Conservation (phyloP, 2,797 vertebrate species). For the Lophotriccus pileatus region DNA sequence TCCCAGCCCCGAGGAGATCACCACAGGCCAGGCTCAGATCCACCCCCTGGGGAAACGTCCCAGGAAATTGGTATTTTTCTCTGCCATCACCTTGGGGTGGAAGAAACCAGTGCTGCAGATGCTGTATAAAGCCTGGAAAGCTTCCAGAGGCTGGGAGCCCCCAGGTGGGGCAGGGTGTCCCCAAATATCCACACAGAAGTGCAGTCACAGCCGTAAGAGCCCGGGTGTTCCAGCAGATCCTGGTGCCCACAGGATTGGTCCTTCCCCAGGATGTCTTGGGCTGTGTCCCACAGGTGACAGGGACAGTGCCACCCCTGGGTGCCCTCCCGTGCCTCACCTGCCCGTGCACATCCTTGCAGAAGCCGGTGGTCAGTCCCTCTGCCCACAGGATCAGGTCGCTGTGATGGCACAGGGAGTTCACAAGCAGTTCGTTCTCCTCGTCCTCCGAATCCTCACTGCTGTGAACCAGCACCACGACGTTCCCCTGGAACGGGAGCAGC, state of each 20-base stretch:
- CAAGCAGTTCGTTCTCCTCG: conserved; percentile 76
- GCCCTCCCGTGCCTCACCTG: conserved; percentile 75
- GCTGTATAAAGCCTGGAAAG: not conserved
- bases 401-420: conserved; percentile 85
- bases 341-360: conserved; percentile 93
- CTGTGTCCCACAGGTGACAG: not conserved
- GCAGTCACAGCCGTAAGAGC: not conserved
- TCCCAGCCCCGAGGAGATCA: not conserved
- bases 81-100: not conserved
- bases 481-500: conserved; percentile 77
- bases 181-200: accelerated
- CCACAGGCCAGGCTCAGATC: not conserved
- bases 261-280: not conserved
- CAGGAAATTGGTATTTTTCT: not conserved
- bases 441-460: conserved; percentile 79
- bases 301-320: not conserved
- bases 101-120: not conserved
- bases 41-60: not conserved
- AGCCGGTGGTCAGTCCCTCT: conserved; percentile 88
- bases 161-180: not conserved
- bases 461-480: conserved; percentile 83
- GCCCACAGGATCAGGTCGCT: conserved; percentile 84
- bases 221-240: not conserved
- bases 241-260: not conserved
- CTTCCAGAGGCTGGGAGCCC: not conserved